Conservation (phyloP, 2,888 invertebrate species). For the Lapara coniferarum region DNA sequence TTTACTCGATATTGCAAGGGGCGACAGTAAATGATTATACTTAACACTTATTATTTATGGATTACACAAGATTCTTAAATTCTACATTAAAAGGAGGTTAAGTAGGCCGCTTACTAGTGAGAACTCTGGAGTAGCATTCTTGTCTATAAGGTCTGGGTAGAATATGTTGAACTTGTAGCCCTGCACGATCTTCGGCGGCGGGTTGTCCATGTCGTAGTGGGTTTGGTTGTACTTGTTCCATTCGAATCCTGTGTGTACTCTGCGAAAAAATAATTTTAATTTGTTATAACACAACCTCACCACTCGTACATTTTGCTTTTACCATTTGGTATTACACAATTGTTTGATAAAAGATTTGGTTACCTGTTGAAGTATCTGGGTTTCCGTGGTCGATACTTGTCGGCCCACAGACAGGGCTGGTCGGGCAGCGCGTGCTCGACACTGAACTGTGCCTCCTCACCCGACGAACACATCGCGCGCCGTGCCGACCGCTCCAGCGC, state of each 20-base stretch:
- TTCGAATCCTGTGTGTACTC: slow-evolving; percentile 98
- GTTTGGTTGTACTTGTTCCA: slow-evolving; percentile 99
- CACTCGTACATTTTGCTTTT: too few species aligned
- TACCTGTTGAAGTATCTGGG: slow-evolving; percentile 97
- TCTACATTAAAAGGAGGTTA: not conserved
- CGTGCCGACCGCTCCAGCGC: slow-evolving; percentile 68
- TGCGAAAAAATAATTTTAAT: slow-evolving; percentile 41
- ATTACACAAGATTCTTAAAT: not conserved
- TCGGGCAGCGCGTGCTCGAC: slow-evolving; percentile 94
- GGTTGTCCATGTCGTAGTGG: slow-evolving; percentile 99
- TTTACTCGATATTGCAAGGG: too few species aligned
- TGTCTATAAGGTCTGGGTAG: slow-evolving; percentile 99
- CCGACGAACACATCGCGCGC: slow-evolving; percentile 91
- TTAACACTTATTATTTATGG: not conserved
- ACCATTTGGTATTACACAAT: not conserved
- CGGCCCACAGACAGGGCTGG: slow-evolving; percentile 97
- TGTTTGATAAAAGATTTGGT: not conserved
- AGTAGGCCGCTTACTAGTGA: slow-evolving; percentile 86
- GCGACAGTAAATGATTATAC: too few species aligned
- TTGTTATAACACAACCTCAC: too few species aligned
- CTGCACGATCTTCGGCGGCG: slow-evolving; percentile 99
- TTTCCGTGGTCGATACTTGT: slow-evolving; percentile 98
- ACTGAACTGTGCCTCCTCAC: slow-evolving; percentile 95
- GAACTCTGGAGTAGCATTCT: slow-evolving; percentile 95
- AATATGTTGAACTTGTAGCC: slow-evolving; percentile 99